Evolutionary conservation across 2,797 vertebrate species (phyloP).

Genomic region (Prunella strophiata): DNA sequence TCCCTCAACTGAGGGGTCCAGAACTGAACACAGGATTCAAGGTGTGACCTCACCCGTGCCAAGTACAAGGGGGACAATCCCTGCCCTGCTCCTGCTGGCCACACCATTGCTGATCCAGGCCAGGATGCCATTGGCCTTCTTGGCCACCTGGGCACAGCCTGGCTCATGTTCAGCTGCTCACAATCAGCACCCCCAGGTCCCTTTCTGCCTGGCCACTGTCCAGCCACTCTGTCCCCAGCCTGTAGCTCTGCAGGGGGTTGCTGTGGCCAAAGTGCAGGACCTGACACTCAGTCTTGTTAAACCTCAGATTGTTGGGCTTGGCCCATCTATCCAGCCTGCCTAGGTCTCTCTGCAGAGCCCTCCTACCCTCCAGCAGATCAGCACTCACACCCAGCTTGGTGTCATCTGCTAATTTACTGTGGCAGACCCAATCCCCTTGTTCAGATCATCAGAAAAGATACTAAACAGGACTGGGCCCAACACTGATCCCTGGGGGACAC

Average conservation of each 20-base stretch:
- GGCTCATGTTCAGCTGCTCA: not conserved
- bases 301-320: rapidly evolving
- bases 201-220: too few relatives aligned
- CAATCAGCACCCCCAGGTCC: not conserved
- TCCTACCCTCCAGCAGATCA: not conserved
- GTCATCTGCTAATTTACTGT: not conserved
- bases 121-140: not conserved
- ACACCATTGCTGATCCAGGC: not conserved
- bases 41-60: not conserved
- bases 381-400: not conserved
- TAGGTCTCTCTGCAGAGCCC: not conserved
- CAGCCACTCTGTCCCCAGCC: not conserved
- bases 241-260: not conserved
- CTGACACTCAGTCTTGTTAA: too few relatives aligned
- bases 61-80: not conserved
- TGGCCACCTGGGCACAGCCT: not conserved
- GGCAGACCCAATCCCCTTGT: not conserved
- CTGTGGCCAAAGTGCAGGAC: not conserved
- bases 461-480: not conserved
- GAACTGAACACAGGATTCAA: rapidly evolving
- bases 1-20: not conserved
- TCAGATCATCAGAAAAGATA: rapidly evolving
- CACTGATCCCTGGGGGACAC: rapidly evolving
- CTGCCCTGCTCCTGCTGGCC: not conserved
- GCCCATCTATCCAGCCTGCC: not conserved